Base-by-base conservation (phyloP, 2,888 invertebrate genomes). In the Bellardia bayeri region DNA sequence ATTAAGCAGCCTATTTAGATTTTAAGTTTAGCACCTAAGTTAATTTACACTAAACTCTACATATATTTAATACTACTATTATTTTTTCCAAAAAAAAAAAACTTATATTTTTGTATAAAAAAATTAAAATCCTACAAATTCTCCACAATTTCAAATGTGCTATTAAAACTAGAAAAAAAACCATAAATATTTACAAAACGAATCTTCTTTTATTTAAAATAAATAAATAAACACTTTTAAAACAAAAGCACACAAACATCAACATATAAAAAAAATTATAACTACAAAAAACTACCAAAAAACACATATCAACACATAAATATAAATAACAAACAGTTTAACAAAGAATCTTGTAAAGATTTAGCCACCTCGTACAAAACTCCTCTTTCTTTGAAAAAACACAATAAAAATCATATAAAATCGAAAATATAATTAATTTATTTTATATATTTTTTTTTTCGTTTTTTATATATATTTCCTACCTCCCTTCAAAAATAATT, bases 81-180 rank as follows among this genome's bases (percentile, higher is more conserved):
- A 7, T 45, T 23, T 30, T 14, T 45, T 2, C 23, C 23, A 23
- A 13, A 45, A 45, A 33, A 61, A 33, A 40, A 49, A 69, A 8
- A 42, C 30, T 49, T 30, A 14, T 68, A 68, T 68, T 49, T n/a
- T 56, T 7, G 23, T 66, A 11, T 45, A 45, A 54, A 79, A 81
- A 79, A 85, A 88, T 83, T 88, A 82, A 85, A 88, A 89, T 89
- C 89, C 89, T 88, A 89, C 90, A 90, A 90, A 90, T 90, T 90
- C 89, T 90, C 90, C 90, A 90, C 90, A 89, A 86, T 89, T 90
- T 90, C 89, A 84, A 76, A 49, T 23, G 80, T 51, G 2, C 66
- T 58, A 33, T 14, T 64, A 58, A 72, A 42, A 42, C 7, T 7
- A 54, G 42, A 63, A 45, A 8, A 45, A 45, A 11, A 0, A 45